Base-by-base conservation (phyloP, 37 sponge, comb jelly and placozoan genomes). In the Chondrosia reniformis region DNA sequence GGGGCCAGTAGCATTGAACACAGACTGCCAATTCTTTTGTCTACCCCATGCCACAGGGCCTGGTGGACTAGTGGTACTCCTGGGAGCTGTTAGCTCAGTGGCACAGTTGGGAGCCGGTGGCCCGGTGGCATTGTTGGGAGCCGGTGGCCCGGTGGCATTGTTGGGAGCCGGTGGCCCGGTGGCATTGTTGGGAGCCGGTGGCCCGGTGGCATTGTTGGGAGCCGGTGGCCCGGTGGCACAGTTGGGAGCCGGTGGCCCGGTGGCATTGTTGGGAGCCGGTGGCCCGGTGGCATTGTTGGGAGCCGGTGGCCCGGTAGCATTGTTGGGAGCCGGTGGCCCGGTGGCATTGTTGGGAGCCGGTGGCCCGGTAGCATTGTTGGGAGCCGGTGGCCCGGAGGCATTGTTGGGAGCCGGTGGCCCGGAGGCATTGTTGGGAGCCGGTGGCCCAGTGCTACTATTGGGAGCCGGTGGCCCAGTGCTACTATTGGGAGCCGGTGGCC, bases 21-120 rank as follows among this genome's bases (percentile, higher is more conserved):
- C 72, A 39, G 22, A 43, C 22, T 44, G 44, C 72, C 72, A 69
- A 40, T 69, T 44, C 43, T 69, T 69, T 3, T 41, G 72, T 25
- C 36, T 30, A 25, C 36, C 42, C 72, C 72, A 69, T 12, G 36
- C 72, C 19, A n/a, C n/a, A n/a, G n/a, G n/a, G n/a, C n/a, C n/a
- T n/a, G n/a, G n/a, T n/a, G n/a, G n/a, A n/a, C n/a, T n/a, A n/a
- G n/a, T n/a, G n/a, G n/a, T n/a, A n/a, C n/a, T n/a, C n/a, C n/a
- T n/a, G n/a, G n/a, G n/a, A n/a, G n/a, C n/a, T n/a, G n/a, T n/a
- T n/a, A n/a, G n/a, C n/a, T n/a, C n/a, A n/a, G n/a, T n/a, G n/a
- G n/a, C n/a, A n/a, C n/a, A n/a, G n/a, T n/a, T n/a, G n/a, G n/a
- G n/a, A n/a, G n/a, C n/a, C n/a, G n/a, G n/a, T n/a, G n/a, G n/a